These are phyloP conservation scores for Corvus hawaiiensis DNA, from an alignment of 2,113 vertebrate species.

Conservation along the genomic window DNA sequence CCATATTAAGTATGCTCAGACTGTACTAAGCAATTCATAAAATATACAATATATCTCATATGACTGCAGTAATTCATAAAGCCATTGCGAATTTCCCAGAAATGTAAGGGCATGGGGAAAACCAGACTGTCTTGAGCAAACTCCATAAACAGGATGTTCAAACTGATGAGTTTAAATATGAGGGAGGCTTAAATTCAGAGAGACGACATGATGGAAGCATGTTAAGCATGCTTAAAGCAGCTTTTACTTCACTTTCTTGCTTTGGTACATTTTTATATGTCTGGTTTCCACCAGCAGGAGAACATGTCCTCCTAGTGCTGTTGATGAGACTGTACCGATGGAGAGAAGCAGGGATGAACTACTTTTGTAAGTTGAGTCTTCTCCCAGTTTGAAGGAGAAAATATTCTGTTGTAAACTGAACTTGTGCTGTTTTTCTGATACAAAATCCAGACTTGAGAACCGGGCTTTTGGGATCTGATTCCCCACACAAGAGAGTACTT, in stretches of 20 bases:
- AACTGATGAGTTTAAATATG: not conserved
- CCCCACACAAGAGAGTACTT: not conserved
- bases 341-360: not conserved
- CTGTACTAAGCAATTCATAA: slow-evolving; percentile 35
- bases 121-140: not conserved
- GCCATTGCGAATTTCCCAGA: not conserved
- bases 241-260: not conserved
- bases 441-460: not conserved
- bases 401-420: not conserved
- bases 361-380: not conserved
- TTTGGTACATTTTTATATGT: not conserved
- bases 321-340: not conserved
- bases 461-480: fast-evolving
- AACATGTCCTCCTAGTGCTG: not conserved
- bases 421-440: not conserved
- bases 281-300: not conserved
- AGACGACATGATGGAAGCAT: not conserved
- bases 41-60: not conserved
- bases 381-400: not conserved
- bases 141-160: not conserved
- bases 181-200: not conserved
- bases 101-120: not conserved
- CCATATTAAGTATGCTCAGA: slow-evolving; percentile 22
- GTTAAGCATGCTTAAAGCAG: not conserved
- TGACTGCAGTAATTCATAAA: slow-evolving; percentile 9